phyloP scores from a whole-genome alignment of 2,113 vertebrate genomes.

The Hyaena hyaena region DNA sequence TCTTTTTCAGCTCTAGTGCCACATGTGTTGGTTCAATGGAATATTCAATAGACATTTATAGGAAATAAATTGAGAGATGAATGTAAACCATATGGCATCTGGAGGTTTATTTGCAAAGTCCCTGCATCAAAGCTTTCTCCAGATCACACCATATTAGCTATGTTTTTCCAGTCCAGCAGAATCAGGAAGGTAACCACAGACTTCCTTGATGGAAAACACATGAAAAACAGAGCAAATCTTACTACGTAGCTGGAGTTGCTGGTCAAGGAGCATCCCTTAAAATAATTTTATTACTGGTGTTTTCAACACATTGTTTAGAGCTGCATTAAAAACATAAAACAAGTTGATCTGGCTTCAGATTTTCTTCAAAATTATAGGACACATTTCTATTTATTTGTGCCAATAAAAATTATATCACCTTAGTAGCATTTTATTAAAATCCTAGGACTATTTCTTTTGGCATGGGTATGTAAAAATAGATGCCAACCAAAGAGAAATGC shows the following conservation, averaged over 20 bases:
- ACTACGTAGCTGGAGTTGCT: slow-evolving; percentile 87
- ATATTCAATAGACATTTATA: slow-evolving; percentile 99
- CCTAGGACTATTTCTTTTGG: background rate
- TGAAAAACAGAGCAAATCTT: slow-evolving; percentile 92
- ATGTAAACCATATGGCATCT: slow-evolving; percentile 99
- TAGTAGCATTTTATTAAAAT: slow-evolving; percentile 51
- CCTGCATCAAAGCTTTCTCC: slow-evolving; percentile 99
- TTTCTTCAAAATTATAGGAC: slow-evolving; percentile 65
- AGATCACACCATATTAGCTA: slow-evolving; percentile 99
- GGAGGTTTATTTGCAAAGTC: slow-evolving; percentile 99
- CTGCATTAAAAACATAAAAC: slow-evolving; percentile 80
- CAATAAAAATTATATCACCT: slow-evolving; percentile 47
- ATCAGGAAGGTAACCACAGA: slow-evolving; percentile 99
- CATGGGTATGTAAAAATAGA: slow-evolving; percentile 33
- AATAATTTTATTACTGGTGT: slow-evolving; percentile 89
- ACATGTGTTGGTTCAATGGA: slow-evolving; percentile 95
- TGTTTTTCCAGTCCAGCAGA: slow-evolving; percentile 99
- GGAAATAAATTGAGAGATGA: slow-evolving; percentile 99
- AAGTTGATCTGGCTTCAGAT: slow-evolving; percentile 70
- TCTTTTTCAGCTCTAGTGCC: slow-evolving; percentile 94
- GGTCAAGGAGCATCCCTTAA: slow-evolving; percentile 91
- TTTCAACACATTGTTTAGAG: slow-evolving; percentile 87
- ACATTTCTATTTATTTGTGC: slow-evolving; percentile 50
- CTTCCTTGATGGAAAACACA: slow-evolving; percentile 99
- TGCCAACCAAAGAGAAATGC: slow-evolving; percentile 62